phyloP scores from a whole-genome alignment of 2,113 vertebrate genomes.

The Polypterus senegalus region DNA sequence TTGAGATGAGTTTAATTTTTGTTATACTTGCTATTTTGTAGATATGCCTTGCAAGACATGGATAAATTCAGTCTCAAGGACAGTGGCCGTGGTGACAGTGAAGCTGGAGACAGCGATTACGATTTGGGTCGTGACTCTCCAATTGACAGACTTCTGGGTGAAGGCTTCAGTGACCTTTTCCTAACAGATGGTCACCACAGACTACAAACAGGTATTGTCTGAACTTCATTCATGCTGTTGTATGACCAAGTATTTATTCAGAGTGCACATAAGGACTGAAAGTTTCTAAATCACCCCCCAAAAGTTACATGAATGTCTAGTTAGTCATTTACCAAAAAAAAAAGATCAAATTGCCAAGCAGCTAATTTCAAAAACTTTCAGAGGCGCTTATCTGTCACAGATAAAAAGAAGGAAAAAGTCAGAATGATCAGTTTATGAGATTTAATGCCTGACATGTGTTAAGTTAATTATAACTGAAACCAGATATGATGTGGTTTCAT shows the following conservation, averaged over 20 bases:
- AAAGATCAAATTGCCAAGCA: not conserved
- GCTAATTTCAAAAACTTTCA: constrained; percentile 9
- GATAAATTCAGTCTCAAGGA: constrained; percentile 98
- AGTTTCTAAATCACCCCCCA: no score
- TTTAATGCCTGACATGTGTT: not conserved
- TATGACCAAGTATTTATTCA: no score
- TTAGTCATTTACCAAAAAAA: no score
- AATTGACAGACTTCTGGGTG: constrained; percentile 82
- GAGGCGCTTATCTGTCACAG: constrained; percentile 18
- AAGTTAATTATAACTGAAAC: constrained; percentile 16
- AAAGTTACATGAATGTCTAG: no score
- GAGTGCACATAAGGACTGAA: no score
- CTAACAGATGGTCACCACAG: constrained; percentile 74
- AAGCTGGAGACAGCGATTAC: constrained; percentile 95
- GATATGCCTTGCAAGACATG: constrained; percentile 94
- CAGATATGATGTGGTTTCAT: constrained; percentile 15
- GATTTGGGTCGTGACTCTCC: constrained; percentile 92
- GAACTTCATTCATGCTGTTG: no score
- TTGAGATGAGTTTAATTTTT: not conserved
- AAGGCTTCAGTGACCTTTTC: constrained; percentile 91
- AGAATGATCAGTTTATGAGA: constrained; percentile 5
- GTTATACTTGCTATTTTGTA: constrained; percentile 36
- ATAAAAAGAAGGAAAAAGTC: constrained; percentile 12
- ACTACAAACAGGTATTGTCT: constrained; percentile 79
- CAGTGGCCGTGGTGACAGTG: constrained; percentile 92